Percentiles rank a stretch among this genome's conserved stretches.
These are phyloP conservation scores for Oreochromis spilurus DNA, from an alignment of 2,113 vertebrate species.

Conservation along the genomic window DNA sequence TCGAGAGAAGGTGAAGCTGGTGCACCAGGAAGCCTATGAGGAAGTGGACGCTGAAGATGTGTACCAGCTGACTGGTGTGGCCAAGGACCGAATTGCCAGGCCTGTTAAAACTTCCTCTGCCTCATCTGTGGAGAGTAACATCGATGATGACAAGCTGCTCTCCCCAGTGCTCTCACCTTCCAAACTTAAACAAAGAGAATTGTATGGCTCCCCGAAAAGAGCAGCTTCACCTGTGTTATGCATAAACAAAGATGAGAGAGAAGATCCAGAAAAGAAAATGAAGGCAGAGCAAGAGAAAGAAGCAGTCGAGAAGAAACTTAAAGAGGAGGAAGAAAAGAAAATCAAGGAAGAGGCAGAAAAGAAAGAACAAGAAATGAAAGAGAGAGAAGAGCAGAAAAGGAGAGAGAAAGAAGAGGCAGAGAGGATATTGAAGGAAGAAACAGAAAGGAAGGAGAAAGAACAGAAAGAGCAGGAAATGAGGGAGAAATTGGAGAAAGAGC, in stretches of 20 bases:
- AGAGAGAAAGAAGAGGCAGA: not conserved
- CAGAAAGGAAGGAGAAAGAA: not conserved
- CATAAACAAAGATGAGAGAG: conserved; percentile 42
- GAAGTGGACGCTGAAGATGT: conserved; percentile 94
- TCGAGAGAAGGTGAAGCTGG: conserved; percentile 90
- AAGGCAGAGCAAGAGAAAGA: conserved; percentile 28
- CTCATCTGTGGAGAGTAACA: conserved; percentile 75
- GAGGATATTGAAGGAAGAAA: not conserved
- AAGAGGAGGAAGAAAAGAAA: conserved; percentile 39
- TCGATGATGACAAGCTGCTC: conserved; percentile 73
- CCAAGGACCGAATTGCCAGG: conserved; percentile 72
- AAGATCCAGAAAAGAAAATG: conserved; percentile 14
- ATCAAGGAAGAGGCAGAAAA: conserved; percentile 18
- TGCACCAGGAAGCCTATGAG: conserved; percentile 92
- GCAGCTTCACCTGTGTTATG: conserved; percentile 39
- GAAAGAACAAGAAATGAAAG: not conserved
- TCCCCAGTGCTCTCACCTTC: conserved; percentile 63
- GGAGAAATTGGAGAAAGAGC: not conserved
- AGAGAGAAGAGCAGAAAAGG: not conserved
- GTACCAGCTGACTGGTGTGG: conserved; percentile 82
- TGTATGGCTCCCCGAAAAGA: conserved; percentile 65
- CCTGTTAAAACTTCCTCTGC: conserved; percentile 71
- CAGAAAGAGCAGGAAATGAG: not conserved
- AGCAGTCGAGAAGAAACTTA: conserved; percentile 17
- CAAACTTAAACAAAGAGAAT: conserved; percentile 62